A percentile compares a stretch with the other conserved stretches of the same genome.
Evolutionary conservation across 2,888 invertebrate species (phyloP).

Genomic region (Melieria picta): DNA sequence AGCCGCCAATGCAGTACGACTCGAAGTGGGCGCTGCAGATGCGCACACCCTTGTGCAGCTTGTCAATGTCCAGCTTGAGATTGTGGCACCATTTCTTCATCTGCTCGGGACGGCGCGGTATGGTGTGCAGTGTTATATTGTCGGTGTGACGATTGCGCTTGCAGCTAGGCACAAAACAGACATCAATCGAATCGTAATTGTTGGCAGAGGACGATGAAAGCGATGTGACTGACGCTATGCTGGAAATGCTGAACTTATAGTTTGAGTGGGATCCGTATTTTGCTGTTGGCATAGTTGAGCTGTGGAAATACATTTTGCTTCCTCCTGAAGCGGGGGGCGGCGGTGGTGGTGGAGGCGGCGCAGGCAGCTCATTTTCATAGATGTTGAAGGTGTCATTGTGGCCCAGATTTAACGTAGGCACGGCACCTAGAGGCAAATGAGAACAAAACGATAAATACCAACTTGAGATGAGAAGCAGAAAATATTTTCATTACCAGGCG

Average conservation of each 20-base stretch:
- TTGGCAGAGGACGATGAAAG: constrained; percentile 31
- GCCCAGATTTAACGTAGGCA: constrained; percentile 57
- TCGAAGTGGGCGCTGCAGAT: constrained; percentile 60
- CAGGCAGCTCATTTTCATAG: constrained; percentile 58
- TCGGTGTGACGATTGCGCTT: constrained; percentile 57
- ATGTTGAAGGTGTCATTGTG: constrained; percentile 60
- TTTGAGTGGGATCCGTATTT: constrained; percentile 11
- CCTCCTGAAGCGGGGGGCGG: constrained; percentile 32
- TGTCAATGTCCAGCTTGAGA: constrained; percentile 53
- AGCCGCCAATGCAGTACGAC: constrained; percentile 59
- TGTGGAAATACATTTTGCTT: constrained; percentile 23
- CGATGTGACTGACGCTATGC: constrained; percentile 33
- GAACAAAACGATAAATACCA: background rate
- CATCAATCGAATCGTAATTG: constrained; percentile 40
- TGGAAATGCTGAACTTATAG: constrained; percentile 22
- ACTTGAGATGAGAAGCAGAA: background rate
- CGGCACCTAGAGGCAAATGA: constrained; percentile 49
- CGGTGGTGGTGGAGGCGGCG: constrained; percentile 52
- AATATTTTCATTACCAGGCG: constrained; percentile 49
- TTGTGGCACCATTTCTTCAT: constrained; percentile 61
- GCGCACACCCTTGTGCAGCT: constrained; percentile 58
- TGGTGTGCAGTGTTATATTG: constrained; percentile 57
- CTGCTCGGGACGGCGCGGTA: constrained; percentile 58
- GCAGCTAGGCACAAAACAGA: constrained; percentile 58
- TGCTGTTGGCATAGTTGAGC: constrained; percentile 9